These are phyloP conservation scores for Toxotes chatareus DNA, from an alignment of 2,113 vertebrate species.

Conservation along the genomic window DNA sequence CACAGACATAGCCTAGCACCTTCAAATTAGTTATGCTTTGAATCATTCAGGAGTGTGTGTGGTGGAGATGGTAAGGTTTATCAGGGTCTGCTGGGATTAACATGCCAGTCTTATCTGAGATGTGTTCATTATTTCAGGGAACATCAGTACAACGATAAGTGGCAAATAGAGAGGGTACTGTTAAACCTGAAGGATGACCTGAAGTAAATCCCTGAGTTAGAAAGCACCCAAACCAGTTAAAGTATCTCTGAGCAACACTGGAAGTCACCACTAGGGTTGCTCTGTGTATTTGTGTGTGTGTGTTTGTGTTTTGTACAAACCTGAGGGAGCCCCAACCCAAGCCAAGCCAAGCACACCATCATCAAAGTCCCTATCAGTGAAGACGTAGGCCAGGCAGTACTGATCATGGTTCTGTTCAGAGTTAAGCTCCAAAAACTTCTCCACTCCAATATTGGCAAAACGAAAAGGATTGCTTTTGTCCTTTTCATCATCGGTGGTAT, in stretches of 20 bases:
- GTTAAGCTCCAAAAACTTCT: conserved; percentile 98
- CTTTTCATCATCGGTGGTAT: conserved; percentile 89
- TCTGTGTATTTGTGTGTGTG: not conserved
- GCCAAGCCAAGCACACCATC: conserved; percentile 97
- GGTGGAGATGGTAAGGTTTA: not conserved
- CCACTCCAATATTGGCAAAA: conserved; percentile 97
- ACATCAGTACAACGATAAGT: not conserved
- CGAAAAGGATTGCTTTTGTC: conserved; percentile 93
- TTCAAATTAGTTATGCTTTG: not conserved
- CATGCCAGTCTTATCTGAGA: not conserved
- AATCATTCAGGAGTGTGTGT: not conserved
- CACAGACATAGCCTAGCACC: not conserved
- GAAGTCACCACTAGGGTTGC: not conserved
- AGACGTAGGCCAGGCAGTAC: conserved; percentile 98
- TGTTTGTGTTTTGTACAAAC: conserved; percentile 75
- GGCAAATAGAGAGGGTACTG: not conserved
- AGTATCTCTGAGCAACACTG: conserved; percentile 4
- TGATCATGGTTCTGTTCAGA: conserved; percentile 98
- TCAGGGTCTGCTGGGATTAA: conserved; percentile 24
- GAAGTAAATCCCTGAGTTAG: not conserved
- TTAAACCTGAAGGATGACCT: not conserved
- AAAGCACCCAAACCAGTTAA: not conserved
- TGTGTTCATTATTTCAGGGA: conserved; percentile 5
- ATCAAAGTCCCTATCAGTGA: conserved; percentile 98
- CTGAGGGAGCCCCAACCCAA: conserved; percentile 97